These are phyloP conservation scores for Eurystomus gularis DNA, from an alignment of 2,113 vertebrate species.

Conservation along the genomic window DNA sequence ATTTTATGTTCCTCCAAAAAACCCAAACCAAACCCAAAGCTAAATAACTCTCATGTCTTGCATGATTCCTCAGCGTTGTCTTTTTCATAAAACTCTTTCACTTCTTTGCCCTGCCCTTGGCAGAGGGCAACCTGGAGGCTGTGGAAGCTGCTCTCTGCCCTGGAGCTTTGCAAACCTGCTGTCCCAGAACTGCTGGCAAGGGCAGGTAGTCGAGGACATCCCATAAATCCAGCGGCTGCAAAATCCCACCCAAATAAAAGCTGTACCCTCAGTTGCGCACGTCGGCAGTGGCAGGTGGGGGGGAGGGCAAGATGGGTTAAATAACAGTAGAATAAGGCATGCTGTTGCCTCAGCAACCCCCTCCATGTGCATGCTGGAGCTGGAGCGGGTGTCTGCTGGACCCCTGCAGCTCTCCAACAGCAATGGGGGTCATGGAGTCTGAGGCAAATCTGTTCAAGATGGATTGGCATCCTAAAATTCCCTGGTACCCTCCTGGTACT, in stretches of 20 bases:
- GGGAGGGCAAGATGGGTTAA: neutral
- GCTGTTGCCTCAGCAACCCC: conserved; percentile 34
- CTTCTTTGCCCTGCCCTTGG: neutral
- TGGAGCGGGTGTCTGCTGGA: neutral
- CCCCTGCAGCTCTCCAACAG: neutral
- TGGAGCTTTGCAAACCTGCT: neutral
- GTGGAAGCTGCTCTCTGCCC: neutral
- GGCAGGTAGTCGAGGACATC: neutral
- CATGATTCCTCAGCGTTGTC: neutral
- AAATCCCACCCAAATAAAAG: neutral
- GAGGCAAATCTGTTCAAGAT: neutral
- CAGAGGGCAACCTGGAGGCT: neutral
- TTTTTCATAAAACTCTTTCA: neutral
- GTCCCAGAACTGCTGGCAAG: neutral
- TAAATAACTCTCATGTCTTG: neutral
- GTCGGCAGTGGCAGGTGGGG: neutral
- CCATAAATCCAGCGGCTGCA: neutral
- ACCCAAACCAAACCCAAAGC: neutral
- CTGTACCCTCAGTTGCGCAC: neutral
- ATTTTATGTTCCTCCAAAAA: neutral
- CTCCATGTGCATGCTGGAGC: neutral
- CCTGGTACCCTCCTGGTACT: neutral
- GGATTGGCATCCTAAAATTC: neutral
- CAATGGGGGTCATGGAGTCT: neutral
- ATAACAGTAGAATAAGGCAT: neutral